A percentile compares a stretch with the other conserved stretches of the same genome.
Conservation (phyloP, 2,888 invertebrate species). For the Pseudolycoriella hygida region DNA sequence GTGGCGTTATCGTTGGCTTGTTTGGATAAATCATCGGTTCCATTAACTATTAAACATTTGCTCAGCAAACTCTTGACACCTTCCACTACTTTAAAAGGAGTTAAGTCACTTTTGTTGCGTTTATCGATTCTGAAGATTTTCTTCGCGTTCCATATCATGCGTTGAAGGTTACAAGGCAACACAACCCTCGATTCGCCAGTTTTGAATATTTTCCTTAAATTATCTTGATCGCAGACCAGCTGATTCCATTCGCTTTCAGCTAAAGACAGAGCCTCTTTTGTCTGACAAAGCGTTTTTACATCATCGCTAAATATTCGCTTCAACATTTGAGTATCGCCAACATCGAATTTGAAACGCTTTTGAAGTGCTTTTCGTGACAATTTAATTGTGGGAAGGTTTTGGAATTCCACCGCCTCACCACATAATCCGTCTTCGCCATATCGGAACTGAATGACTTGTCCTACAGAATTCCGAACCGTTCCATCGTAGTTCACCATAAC, state of each 20-base stretch:
- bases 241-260: conserved; percentile 95
- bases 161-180: conserved; percentile 89
- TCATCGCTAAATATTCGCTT: conserved; percentile 60
- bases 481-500: conserved; percentile 99
- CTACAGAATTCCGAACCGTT: conserved; percentile 91
- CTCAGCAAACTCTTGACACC: conserved; percentile 77
- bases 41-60: conserved; percentile 84
- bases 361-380: conserved; percentile 84
- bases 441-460: conserved; percentile 85
- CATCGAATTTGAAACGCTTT: conserved; percentile 89
- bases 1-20: conserved; percentile 98
- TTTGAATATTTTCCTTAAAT: conserved; percentile 84
- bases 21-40: conserved; percentile 86
- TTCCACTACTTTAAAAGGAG: conserved; percentile 81
- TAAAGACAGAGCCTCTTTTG: conserved; percentile 76
- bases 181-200: conserved; percentile 94
- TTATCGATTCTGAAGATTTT: conserved; percentile 98
- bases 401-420: conserved; percentile 92
- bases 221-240: conserved; percentile 70
- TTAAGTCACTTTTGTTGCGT: conserved; percentile 80
- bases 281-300: conserved; percentile 80
- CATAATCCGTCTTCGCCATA: conserved; percentile 99
- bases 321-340: conserved; percentile 82
- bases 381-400: conserved; percentile 84
- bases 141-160: conserved; percentile 99